phyloP scores from a whole-genome alignment of 2,797 vertebrate species.

The Discoglossus pictus region DNA sequence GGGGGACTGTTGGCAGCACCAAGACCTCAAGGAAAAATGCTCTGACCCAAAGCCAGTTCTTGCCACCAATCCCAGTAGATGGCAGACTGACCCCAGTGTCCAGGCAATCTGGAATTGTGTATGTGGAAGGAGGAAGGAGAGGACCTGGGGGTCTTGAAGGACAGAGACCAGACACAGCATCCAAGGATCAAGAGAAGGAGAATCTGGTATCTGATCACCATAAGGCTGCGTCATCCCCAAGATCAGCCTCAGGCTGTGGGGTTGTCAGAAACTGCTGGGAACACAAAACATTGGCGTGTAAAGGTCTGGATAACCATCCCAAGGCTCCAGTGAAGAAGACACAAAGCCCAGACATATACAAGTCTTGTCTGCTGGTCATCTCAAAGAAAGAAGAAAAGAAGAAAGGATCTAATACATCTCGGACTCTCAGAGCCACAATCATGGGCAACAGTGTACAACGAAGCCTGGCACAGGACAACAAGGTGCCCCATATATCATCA shows the following conservation, averaged over 20 bases:
- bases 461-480: neutral
- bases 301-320: slow-evolving; percentile 4
- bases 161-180: neutral
- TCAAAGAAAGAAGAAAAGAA: neutral
- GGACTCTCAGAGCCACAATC: neutral
- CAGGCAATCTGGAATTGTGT: neutral
- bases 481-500: neutral
- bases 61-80: slow-evolving; percentile 21
- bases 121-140: neutral
- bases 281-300: neutral
- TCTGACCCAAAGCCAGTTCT: slow-evolving; percentile 23
- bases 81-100: neutral
- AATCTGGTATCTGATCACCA: neutral
- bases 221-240: neutral
- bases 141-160: neutral
- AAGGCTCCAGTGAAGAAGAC: neutral
- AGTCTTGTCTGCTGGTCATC: slow-evolving; percentile 23
- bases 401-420: neutral
- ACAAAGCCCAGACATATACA: slow-evolving; percentile 14
- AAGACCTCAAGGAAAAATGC: slow-evolving; percentile 13
- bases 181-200: slow-evolving; percentile 22
- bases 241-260: neutral
- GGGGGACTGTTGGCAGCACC: neutral
- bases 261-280: slow-evolving; percentile 15
- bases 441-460: neutral